Evolutionary conservation across 37 sponge, comb jelly and placozoan species (phyloP).

Genomic region (Crambe crambe): DNA sequence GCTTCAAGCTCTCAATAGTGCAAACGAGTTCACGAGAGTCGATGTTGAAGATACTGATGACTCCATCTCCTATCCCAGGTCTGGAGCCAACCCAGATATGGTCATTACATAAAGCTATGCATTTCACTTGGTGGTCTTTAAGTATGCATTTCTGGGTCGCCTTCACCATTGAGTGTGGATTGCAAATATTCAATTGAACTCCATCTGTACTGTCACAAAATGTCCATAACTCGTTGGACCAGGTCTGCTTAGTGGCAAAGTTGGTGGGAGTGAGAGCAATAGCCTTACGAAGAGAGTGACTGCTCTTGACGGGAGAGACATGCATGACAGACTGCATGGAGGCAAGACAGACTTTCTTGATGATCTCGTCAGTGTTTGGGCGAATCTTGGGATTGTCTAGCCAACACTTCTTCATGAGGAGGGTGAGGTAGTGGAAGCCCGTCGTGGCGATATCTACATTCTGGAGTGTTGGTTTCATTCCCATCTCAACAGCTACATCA

Average conservation of each 20-base stretch:
- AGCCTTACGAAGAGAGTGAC: slow-evolving; percentile 41
- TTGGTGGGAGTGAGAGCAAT: slow-evolving; percentile 23
- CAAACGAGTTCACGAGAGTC: slow-evolving; percentile 38
- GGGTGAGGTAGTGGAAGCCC: slow-evolving; percentile 55
- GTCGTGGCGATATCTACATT: slow-evolving; percentile 40
- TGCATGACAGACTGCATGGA: slow-evolving; percentile 44
- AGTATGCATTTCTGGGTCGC: slow-evolving; percentile 20
- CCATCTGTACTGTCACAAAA: slow-evolving; percentile 68
- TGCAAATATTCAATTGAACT: slow-evolving; percentile 47
- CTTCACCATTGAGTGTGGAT: slow-evolving; percentile 45
- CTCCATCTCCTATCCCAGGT: slow-evolving; percentile 44
- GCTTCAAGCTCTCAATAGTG: slow-evolving; percentile 39
- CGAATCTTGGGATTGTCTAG: slow-evolving; percentile 43
- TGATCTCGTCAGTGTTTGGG: slow-evolving; percentile 39
- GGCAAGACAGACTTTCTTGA: slow-evolving; percentile 11
- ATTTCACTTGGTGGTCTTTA: slow-evolving; percentile 60
- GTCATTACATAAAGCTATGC: slow-evolving; percentile 52
- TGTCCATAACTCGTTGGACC: slow-evolving; percentile 59
- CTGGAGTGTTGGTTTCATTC: slow-evolving; percentile 53
- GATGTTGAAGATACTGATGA: slow-evolving; percentile 52
- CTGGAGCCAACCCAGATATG: slow-evolving; percentile 71
- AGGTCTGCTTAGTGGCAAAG: neutral
- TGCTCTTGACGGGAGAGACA: slow-evolving; percentile 27
- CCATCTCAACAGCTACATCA: slow-evolving; percentile 36
- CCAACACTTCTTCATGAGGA: slow-evolving; percentile 78